phyloP scores from a whole-genome alignment of 2,113 vertebrate genomes.

The Paratilapia polleni region DNA sequence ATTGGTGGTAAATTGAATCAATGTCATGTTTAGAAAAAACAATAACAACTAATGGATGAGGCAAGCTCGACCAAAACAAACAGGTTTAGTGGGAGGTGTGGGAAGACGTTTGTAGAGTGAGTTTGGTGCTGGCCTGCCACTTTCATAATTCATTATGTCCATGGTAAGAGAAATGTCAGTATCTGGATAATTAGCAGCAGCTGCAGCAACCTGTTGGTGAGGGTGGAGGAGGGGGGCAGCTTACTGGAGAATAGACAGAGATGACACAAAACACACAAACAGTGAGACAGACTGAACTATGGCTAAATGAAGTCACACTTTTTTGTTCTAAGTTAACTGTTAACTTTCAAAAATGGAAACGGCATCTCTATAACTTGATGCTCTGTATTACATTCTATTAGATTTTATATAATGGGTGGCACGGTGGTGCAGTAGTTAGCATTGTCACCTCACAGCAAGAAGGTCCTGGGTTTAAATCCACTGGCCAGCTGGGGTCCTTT shows the following conservation, averaged over 20 bases:
- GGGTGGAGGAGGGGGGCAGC: not conserved
- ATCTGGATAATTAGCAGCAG: conserved; percentile 90
- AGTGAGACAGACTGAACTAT: conserved; percentile 2
- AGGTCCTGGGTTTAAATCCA: not conserved
- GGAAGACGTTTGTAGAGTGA: conserved; percentile 37
- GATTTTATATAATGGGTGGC: no score
- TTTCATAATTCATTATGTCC: conserved; percentile 95
- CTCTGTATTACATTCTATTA: no score
- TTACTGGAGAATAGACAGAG: not conserved
- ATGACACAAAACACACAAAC: not conserved
- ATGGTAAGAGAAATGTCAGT: conserved; percentile 94
- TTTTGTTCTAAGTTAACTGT: not conserved
- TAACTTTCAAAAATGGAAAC: no score
- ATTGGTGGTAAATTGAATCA: conserved; percentile 99
- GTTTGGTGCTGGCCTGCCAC: conserved; percentile 82
- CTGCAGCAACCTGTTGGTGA: conserved; percentile 84
- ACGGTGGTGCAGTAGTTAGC: not conserved
- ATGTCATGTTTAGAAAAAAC: conserved; percentile 99
- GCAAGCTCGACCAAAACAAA: conserved; percentile 86
- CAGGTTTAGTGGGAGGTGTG: conserved; percentile 90
- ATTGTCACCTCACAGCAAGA: not conserved
- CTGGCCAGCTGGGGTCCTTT: not conserved
- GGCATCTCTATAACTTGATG: no score
- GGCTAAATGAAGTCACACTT: not conserved
- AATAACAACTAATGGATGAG: conserved; percentile 99